Evolutionary conservation across 2,113 vertebrate genomes (phyloP).

Genomic region (Origma solitaria): DNA sequence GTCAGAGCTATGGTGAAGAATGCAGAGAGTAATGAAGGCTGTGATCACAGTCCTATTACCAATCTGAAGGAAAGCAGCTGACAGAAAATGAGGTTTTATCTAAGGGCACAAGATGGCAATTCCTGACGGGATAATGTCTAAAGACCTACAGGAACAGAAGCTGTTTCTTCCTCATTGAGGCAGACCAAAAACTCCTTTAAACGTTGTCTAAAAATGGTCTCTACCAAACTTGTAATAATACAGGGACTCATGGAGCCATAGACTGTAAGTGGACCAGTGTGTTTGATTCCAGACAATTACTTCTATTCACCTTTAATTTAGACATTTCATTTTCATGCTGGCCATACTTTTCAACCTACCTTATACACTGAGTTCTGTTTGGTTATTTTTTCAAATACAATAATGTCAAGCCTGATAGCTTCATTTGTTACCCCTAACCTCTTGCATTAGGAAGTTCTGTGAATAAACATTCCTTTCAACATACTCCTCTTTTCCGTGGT

Average conservation of each 20-base stretch:
- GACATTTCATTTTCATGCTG: neutral
- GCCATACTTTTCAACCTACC: neutral
- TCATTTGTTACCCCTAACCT: neutral
- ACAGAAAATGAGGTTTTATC: neutral
- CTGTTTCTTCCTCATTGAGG: neutral
- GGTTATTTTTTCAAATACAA: neutral
- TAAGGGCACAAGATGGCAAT: neutral
- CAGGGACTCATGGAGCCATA: neutral
- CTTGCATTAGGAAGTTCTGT: neutral
- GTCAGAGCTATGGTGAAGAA: neutral
- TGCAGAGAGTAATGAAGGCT: neutral
- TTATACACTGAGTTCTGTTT: neutral
- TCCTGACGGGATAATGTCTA: neutral
- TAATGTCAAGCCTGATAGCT: neutral
- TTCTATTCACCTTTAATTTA: neutral
- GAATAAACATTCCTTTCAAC: neutral
- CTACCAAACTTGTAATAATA: neutral
- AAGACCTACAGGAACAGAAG: neutral
- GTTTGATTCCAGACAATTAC: neutral
- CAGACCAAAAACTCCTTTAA: neutral
- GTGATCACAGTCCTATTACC: neutral
- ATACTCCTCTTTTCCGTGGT: neutral
- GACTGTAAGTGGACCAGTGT: neutral
- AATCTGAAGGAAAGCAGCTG: neutral
- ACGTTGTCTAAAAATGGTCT: neutral